Base-by-base conservation (phyloP, 2,888 invertebrate species). In the Ectobius pallidus region DNA sequence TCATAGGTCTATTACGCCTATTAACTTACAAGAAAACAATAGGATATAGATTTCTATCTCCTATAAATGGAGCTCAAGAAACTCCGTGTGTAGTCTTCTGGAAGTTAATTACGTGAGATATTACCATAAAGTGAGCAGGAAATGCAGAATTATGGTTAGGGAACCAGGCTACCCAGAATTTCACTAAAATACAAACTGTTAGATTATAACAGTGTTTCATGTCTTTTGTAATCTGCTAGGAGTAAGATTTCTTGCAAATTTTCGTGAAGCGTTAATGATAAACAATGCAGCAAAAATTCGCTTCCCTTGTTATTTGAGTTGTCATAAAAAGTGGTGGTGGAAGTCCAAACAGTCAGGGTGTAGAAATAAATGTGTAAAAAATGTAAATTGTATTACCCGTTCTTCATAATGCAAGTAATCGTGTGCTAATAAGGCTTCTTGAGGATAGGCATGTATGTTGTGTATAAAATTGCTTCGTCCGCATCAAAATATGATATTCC, bases 401-500 rank as follows among this genome's bases (percentile, higher is more conserved):
- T 65, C 46, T 65, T 65, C 44, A 65, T 44, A 65, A 65, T 65
- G 44, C 65, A 30, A 65, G 46, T 46, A 65, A 65, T 65, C 65
- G 65, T 20, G 44, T 18, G 65, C 30, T 65, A 65, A 65, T 65
- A 65, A 65, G 65, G 44, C 25, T 65, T 65, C 46, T 65, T 65
- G 46, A 42, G 65, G 65, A 42, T 65, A 18, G 65, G 9, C 27
- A 18, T 27, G 16, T 18, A 27, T 30, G 42, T 46, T 46, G 65
- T 46, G 27, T 65, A 44, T 65, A 46, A 65, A 65, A 65, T 27
- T 44, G 65, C 65, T 65, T 46, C 44, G 65, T 27, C 44, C 44
- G 30, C 46, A 44, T 65, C 65, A 65, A 65, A 65, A 65, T 65
- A 65, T 65, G 65, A 65, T 65, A 65, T 46, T 65, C 65, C 44